phyloP scores from a whole-genome alignment of 2,888 invertebrate species.

The Nycteola revayana region DNA sequence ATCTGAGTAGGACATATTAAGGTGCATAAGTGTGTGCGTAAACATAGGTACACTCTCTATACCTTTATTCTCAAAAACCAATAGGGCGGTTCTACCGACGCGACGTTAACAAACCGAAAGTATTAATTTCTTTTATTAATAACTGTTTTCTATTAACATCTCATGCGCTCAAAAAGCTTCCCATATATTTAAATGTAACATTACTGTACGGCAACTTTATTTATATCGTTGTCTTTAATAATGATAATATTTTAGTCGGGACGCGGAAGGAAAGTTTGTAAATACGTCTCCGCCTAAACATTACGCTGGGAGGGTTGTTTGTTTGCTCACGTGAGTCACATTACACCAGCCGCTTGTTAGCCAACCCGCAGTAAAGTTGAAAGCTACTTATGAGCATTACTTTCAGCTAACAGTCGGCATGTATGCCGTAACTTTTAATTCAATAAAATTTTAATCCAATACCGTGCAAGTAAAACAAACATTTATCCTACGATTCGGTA shows the following conservation, averaged over 20 bases:
- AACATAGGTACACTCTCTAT: too few relatives aligned
- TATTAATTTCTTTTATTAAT: too few relatives aligned
- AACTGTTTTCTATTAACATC: too few relatives aligned
- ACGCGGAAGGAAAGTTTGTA: conserved; percentile 52
- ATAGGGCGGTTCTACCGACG: too few relatives aligned
- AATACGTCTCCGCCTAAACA: conserved; percentile 44
- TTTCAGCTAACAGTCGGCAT: conserved; percentile 13
- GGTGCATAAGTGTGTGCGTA: too few relatives aligned
- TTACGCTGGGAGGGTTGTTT: conserved; percentile 41
- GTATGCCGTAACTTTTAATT: conserved; percentile 10
- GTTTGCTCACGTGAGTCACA: conserved; percentile 54
- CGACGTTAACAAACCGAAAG: too few relatives aligned
- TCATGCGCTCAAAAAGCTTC: conserved; percentile 17
- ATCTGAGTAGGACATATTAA: too few relatives aligned
- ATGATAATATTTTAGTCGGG: conserved; percentile 44
- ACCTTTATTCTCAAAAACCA: too few relatives aligned
- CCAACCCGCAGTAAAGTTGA: conserved; percentile 26
- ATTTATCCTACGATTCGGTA: too few relatives aligned
- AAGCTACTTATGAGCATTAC: conserved; percentile 27
- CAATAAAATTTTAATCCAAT: too few relatives aligned
- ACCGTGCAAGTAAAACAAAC: too few relatives aligned
- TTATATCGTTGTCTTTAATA: conserved; percentile 34
- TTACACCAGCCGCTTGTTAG: conserved; percentile 30
- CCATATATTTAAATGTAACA: conserved; percentile 7
- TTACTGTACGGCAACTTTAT: conserved; percentile 13